phyloP scores from a whole-genome alignment of 2,113 vertebrate genomes.

The Numida meleagris region DNA sequence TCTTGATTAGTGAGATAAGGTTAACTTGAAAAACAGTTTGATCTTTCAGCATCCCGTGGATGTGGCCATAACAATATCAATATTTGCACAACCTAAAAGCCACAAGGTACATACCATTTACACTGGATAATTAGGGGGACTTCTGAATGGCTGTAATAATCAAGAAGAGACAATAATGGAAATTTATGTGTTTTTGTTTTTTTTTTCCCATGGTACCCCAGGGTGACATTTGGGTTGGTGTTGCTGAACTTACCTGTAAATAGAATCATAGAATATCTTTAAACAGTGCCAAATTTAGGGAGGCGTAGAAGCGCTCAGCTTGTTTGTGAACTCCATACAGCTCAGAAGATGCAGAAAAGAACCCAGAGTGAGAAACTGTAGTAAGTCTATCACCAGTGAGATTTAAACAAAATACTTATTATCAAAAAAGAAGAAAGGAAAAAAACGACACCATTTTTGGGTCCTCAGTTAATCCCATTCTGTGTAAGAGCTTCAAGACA shows the following conservation, averaged over 20 bases:
- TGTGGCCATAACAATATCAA: neutral
- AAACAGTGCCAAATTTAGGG: neutral
- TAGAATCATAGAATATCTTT: neutral
- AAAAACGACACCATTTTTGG: neutral
- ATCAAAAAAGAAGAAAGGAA: neutral
- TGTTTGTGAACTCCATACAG: neutral
- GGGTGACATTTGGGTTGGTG: neutral
- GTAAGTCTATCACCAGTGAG: neutral
- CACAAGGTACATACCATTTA: neutral
- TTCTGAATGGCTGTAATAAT: neutral
- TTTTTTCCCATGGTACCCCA: neutral
- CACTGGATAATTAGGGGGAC: neutral
- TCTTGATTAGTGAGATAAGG: conserved; percentile 15
- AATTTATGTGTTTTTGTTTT: neutral
- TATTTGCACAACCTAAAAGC: neutral
- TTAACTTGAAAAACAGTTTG: neutral
- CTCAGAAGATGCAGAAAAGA: neutral
- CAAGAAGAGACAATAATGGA: neutral
- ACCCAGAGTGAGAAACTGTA: neutral
- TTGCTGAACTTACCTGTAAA: neutral
- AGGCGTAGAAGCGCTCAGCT: neutral
- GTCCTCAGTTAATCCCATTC: neutral
- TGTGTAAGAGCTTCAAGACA: neutral
- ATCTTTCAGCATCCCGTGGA: neutral
- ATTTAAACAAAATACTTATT: neutral